Base-by-base conservation (phyloP, 1,140 invertebrate genomes). In the Zaprionus capensis region DNA sequence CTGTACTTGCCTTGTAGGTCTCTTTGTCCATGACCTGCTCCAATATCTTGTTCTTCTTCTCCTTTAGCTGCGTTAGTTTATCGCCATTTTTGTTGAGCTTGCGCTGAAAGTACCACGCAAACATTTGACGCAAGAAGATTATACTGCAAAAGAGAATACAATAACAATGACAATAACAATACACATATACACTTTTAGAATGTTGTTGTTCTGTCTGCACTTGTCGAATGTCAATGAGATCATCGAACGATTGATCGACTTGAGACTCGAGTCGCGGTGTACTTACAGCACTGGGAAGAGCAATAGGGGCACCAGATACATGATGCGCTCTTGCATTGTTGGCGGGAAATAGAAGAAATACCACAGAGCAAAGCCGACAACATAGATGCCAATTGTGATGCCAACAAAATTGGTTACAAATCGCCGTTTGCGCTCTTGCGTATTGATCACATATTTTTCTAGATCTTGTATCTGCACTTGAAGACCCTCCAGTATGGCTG, bases 1-100 rank as follows among this genome's bases (percentile, higher is more conserved):
- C n/a, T n/a, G 15, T 20, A 22, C 56, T 63, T 84, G 98, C 97
- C 94, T 99, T 99, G 93, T 99, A 99, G 1, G 98, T 99, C 94
- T 99, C 98, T 56, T 96, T 99, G 92, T 99, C 98, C 95, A 98
- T 99, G 36, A 99, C 98, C 93, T 98, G 96, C 91, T 99, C 98
- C 51, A 99, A 93, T 81, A 99, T 96, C 92, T 97, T 96, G 91
- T 96, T 97, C 91, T 98, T 99, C 80, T 98, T 95, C 66, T 95
- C 95, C 78, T 95, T 94, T 88, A 99, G 95, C 55, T 95, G 94
- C 61, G 93, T 93, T 53, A 99, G 93, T 93, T 96, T 96, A 72
- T 95, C 94, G 93, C 96, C 95, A 94, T 98, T 98, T 90, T 95
- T 95, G 62, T 94, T 94, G 49, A 98, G 95, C 93, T 97, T 96